A percentile compares a stretch with the other conserved stretches of the same genome.
Evolutionary conservation across 2,797 vertebrate species (phyloP).

Genomic region (Falco biarmicus): DNA sequence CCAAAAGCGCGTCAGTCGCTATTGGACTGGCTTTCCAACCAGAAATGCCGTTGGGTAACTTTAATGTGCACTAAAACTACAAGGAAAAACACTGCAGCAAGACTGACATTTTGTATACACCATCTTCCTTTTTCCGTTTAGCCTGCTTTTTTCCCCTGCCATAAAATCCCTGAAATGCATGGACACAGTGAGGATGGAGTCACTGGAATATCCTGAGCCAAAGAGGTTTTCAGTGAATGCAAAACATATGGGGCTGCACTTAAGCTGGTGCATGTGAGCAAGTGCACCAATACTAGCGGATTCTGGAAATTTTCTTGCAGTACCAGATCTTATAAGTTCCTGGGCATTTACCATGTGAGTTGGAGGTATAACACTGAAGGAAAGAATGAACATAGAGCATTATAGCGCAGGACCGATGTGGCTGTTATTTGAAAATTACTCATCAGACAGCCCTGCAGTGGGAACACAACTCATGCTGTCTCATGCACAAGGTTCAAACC

Average conservation of each 20-base stretch:
- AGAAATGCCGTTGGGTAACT: neutral
- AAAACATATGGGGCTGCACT: neutral
- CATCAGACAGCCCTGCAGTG: neutral
- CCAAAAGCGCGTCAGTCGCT: neutral
- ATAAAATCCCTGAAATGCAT: neutral
- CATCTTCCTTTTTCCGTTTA: neutral
- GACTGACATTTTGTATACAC: rapidly evolving
- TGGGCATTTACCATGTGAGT: rapidly evolving
- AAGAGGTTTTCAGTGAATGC: neutral
- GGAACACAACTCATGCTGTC: neutral
- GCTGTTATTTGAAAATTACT: neutral
- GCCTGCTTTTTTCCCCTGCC: neutral
- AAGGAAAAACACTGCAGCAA: neutral
- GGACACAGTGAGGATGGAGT: neutral
- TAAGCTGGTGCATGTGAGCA: neutral
- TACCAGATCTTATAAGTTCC: neutral
- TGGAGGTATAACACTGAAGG: neutral
- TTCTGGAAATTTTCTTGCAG: neutral
- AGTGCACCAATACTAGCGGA: neutral
- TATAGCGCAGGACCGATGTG: neutral
- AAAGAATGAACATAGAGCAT: rapidly evolving
- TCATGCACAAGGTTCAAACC: neutral
- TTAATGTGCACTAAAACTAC: neutral
- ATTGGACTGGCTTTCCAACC: neutral
- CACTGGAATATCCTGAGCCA: neutral